Base-by-base conservation (phyloP, 2,888 invertebrate species). In the Xiphydria camelus region DNA sequence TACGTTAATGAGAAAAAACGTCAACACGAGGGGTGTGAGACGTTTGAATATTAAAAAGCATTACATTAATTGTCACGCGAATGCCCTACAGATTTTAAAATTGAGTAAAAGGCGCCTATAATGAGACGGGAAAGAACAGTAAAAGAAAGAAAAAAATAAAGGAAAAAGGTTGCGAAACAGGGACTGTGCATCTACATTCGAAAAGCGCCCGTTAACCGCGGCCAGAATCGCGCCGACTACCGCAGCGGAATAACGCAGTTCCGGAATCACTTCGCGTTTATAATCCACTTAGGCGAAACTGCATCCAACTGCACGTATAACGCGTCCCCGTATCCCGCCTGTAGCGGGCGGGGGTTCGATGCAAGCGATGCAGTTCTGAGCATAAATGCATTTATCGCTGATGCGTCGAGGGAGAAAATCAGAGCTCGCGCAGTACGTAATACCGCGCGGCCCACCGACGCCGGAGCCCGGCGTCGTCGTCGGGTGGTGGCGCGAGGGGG, bases 241-340 rank as follows among this genome's bases (percentile, higher is more conserved):
- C 68, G 72, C 72, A 66, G 68, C 64, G 70, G 65, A 72, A 72
- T 70, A 70, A 69, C 61, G 56, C 53, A 49, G 58, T 68, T 70
- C 54, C 50, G 52, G 41, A 53, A 58, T 62, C 62, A 62, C 59
- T 62, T 61, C 61, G 59, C 61, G 59, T 62, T 62, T 56, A 55
- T 70, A 73, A 74, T 73, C 64, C 64, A 66, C 56, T 73, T 70
- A 66, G 44, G 55, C 54, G 54, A 56, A 66, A 65, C 63, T 66
- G 70, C 69, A 63, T 61, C 51, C 59, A 53, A 59, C 54, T 62
- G 61, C 55, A 53, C 43, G 53, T 51, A 20, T 14, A 12, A 29
- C 12, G 29, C 47, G 42, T 52, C 47, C 48, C 48, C 25, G 18
- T 33, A 47, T 15, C 41, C 34, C 42, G 33, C 25, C n/a, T n/a